Evolutionary conservation across 1,140 invertebrate genomes (phyloP).

Genomic region (Tetramorium simillimum): DNA sequence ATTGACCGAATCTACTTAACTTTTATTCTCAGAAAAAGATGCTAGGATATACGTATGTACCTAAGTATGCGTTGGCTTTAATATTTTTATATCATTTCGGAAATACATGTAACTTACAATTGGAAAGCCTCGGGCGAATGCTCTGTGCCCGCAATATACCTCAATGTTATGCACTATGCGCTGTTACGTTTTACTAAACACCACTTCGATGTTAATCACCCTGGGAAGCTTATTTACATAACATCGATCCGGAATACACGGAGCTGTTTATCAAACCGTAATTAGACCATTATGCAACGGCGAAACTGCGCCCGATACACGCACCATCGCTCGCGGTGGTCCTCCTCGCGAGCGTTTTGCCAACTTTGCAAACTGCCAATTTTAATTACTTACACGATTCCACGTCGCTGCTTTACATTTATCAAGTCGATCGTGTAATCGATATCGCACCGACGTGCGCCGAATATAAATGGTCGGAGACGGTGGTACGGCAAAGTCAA

Average conservation of each 20-base stretch:
- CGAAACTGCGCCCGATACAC: conserved; percentile 5
- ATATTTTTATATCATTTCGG: background rate
- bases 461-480: conserved; percentile 44
- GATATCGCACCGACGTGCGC: conserved; percentile 44
- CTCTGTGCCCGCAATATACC: background rate
- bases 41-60: background rate
- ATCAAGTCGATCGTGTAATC: conserved; percentile 52
- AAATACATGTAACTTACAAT: background rate
- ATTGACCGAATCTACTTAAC: conserved; percentile 2
- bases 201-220: conserved; percentile 42
- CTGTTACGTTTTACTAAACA: conserved; percentile 42
- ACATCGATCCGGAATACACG: conserved; percentile 37
- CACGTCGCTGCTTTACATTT: conserved; percentile 49
- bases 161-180: background rate
- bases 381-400: conserved; percentile 55
- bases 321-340: background rate
- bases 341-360: conserved; percentile 12
- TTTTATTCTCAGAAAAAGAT: background rate
- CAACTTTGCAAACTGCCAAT: conserved; percentile 46
- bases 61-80: background rate
- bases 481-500: conserved; percentile 38
- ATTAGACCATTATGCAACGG: conserved; percentile 30
- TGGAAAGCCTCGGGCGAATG: background rate
- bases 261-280: conserved; percentile 51
- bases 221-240: conserved; percentile 45